Conservation (phyloP, 1,140 invertebrate genomes). For the Cryptotermes secundus region DNA sequence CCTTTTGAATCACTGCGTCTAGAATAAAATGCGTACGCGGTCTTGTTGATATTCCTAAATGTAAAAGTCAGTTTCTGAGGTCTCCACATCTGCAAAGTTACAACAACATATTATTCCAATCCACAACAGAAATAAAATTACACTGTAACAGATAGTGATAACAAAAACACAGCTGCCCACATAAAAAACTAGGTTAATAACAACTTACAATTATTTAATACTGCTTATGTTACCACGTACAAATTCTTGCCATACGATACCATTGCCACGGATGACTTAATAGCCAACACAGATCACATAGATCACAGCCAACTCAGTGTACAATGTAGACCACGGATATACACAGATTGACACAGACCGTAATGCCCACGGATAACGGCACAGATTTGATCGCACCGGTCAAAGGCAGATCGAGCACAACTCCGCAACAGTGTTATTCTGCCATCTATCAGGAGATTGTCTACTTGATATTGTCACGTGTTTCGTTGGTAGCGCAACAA, state of each 20-base stretch:
- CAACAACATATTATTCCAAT: background rate
- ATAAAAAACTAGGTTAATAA: background rate
- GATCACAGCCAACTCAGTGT: too few relatives aligned
- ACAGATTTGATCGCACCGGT: too few relatives aligned
- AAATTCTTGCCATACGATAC: background rate
- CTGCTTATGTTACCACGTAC: background rate
- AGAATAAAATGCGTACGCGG: background rate
- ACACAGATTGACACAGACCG: too few relatives aligned
- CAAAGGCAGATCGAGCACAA: too few relatives aligned
- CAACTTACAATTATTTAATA: background rate
- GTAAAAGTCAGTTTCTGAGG: background rate
- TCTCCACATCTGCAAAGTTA: background rate
- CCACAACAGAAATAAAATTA: background rate
- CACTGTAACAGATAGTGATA: background rate
- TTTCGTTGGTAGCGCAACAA: too few relatives aligned
- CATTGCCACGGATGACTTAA: too few relatives aligned
- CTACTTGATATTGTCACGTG: too few relatives aligned
- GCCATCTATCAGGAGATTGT: too few relatives aligned
- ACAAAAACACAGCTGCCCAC: background rate
- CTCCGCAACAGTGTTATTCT: too few relatives aligned
- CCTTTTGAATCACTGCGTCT: constrained; percentile 21
- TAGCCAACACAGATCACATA: too few relatives aligned
- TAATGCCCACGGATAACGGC: too few relatives aligned
- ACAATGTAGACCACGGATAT: too few relatives aligned
- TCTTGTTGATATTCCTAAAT: constrained; percentile 11